These are phyloP conservation scores for Choristoneura fumiferana DNA, from an alignment of 1,140 invertebrate species.

Conservation along the genomic window DNA sequence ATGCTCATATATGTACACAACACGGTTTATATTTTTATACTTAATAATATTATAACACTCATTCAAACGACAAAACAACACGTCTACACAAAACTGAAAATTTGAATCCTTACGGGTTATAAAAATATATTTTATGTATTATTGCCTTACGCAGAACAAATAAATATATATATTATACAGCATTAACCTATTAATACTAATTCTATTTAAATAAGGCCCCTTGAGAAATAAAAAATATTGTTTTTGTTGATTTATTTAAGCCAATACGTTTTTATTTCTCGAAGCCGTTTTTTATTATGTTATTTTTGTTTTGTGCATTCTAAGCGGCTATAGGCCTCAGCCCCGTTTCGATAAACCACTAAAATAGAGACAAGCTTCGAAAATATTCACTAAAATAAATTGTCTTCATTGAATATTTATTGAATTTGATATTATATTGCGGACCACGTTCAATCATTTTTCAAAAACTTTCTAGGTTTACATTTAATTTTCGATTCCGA, in stretches of 20 bases:
- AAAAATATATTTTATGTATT: neutral
- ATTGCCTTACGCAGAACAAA: neutral
- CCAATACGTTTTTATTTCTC: constrained; percentile 30
- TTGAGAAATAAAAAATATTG: constrained; percentile 29
- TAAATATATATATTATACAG: neutral
- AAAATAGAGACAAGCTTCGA: neutral
- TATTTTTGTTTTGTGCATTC: constrained; percentile 53
- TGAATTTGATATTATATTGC: too few relatives aligned
- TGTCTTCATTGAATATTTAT: too few relatives aligned
- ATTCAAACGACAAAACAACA: too few relatives aligned
- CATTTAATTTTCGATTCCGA: too few relatives aligned
- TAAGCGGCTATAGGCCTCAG: constrained; percentile 49
- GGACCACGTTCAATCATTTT: too few relatives aligned
- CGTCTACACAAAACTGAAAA: too few relatives aligned
- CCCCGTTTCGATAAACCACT: neutral
- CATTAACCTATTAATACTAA: neutral
- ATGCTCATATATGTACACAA: too few relatives aligned
- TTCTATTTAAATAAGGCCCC: constrained; percentile 4
- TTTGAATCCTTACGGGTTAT: too few relatives aligned
- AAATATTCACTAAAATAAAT: too few relatives aligned
- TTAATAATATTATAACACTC: too few relatives aligned
- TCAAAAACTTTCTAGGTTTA: too few relatives aligned
- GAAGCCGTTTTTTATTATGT: constrained; percentile 27
- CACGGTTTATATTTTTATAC: too few relatives aligned
- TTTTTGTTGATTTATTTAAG: neutral